These are phyloP conservation scores for Hyles lineata DNA, from an alignment of 2,888 invertebrate species.

Conservation along the genomic window DNA sequence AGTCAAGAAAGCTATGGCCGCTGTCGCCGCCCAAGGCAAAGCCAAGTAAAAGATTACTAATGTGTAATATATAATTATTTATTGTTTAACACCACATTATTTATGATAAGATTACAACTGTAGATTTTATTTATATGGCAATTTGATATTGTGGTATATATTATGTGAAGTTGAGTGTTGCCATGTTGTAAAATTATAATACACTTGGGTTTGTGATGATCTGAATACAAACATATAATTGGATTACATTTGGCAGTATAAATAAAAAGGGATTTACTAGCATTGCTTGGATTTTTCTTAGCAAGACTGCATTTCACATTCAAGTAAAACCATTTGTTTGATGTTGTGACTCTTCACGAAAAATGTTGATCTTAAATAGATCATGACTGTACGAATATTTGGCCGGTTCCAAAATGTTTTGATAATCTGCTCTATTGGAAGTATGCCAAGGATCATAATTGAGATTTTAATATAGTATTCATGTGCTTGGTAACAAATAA, in stretches of 20 bases:
- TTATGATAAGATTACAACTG: slow-evolving; percentile 21
- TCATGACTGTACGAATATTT: slow-evolving; percentile 16
- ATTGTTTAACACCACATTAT: slow-evolving; percentile 27
- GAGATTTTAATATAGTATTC: slow-evolving; percentile 29
- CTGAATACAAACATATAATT: neutral
- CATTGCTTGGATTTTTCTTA: neutral
- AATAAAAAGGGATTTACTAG: neutral
- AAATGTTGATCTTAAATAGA: slow-evolving; percentile 21
- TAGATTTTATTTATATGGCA: neutral
- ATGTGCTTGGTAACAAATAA: slow-evolving; percentile 45
- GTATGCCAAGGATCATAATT: slow-evolving; percentile 35
- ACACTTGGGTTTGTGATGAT: neutral
- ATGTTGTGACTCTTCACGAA: neutral
- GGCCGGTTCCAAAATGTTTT: slow-evolving; percentile 10
- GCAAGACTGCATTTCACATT: neutral
- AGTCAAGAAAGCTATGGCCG: slow-evolving; percentile 90
- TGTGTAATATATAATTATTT: slow-evolving; percentile 30
- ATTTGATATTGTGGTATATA: neutral
- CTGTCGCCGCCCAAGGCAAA: slow-evolving; percentile 92
- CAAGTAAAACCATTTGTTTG: neutral
- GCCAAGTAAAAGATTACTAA: slow-evolving; percentile 81
- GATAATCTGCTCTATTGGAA: slow-evolving; percentile 34
- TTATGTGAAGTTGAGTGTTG: neutral
- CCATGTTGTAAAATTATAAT: neutral
- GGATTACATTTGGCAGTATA: neutral